Evolutionary conservation across 2,888 invertebrate genomes (phyloP).

Genomic region (Caenorhabditis parvicauda): DNA sequence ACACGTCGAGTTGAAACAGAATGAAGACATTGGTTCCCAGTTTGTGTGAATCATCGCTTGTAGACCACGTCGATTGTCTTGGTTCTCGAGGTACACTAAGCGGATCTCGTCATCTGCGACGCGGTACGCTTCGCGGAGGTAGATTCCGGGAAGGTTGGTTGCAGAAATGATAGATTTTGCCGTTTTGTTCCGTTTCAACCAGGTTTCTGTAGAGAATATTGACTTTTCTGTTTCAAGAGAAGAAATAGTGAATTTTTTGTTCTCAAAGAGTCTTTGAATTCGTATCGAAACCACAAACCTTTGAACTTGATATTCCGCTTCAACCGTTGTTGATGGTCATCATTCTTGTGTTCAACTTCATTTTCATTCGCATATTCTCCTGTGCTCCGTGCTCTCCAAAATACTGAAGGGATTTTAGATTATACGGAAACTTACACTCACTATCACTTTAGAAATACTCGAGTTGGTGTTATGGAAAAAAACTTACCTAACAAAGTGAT

Average conservation of each 20-base stretch:
- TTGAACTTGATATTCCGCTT: constrained; percentile 22
- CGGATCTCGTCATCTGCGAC: constrained; percentile 17
- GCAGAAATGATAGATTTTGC: neutral
- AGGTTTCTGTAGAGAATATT: constrained; percentile 3
- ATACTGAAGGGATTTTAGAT: too few relatives aligned
- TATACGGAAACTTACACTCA: too few relatives aligned
- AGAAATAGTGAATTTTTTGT: neutral
- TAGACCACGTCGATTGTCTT: neutral
- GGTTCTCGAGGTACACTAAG: constrained; percentile 15
- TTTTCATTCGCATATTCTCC: too few relatives aligned
- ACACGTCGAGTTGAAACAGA: constrained; percentile 26
- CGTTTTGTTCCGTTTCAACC: neutral
- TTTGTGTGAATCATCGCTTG: neutral
- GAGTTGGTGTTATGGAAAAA: neutral
- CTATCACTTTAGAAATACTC: too few relatives aligned
- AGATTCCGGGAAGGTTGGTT: constrained; percentile 16
- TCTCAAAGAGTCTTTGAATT: constrained; percentile 1
- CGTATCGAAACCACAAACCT: too few relatives aligned
- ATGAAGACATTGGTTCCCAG: constrained; percentile 24
- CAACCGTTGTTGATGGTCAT: constrained; percentile 17
- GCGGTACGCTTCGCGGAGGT: constrained; percentile 27
- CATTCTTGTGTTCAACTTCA: too few relatives aligned
- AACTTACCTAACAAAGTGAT: neutral
- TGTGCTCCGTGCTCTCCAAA: too few relatives aligned
- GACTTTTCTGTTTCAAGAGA: neutral